A percentile compares a stretch with the other conserved stretches of the same genome.
These are phyloP conservation scores for Hipposideros larvatus DNA, from an alignment of 2,797 vertebrate species.

Conservation along the genomic window DNA sequence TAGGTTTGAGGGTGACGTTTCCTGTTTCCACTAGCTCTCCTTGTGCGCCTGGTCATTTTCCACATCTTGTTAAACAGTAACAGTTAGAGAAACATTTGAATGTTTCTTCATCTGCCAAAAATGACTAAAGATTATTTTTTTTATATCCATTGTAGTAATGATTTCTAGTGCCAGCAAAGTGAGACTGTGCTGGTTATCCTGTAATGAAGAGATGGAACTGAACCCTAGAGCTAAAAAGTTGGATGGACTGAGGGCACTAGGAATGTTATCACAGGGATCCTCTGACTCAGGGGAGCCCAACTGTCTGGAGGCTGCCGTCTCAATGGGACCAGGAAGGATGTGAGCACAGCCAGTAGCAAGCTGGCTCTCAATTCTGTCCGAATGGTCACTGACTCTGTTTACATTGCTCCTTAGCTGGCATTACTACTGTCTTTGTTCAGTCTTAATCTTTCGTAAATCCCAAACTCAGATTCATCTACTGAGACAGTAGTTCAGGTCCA, in stretches of 20 bases:
- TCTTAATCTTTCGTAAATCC: background rate
- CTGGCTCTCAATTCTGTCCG: background rate
- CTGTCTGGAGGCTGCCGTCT: background rate
- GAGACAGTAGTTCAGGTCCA: background rate
- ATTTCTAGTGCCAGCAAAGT: background rate
- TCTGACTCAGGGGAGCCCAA: background rate
- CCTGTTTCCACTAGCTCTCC: background rate
- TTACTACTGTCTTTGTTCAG: background rate
- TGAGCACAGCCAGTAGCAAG: background rate
- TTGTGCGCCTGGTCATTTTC: background rate
- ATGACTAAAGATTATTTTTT: slow-evolving; percentile 18
- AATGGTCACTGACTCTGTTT: background rate
- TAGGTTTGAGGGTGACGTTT: slow-evolving; percentile 40
- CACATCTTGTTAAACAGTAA: slow-evolving; percentile 6
- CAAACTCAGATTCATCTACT: background rate
- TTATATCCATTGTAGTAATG: background rate
- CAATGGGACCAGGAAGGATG: background rate
- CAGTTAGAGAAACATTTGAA: slow-evolving; percentile 51
- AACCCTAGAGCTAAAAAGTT: background rate
- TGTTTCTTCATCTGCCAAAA: slow-evolving; percentile 48
- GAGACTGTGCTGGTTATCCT: background rate
- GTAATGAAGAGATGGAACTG: background rate
- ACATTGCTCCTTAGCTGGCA: background rate
- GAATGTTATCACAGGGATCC: background rate
- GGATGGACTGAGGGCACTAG: background rate